Conservation (phyloP, 2,113 vertebrate species). For the Gymnocephalus cernua region DNA sequence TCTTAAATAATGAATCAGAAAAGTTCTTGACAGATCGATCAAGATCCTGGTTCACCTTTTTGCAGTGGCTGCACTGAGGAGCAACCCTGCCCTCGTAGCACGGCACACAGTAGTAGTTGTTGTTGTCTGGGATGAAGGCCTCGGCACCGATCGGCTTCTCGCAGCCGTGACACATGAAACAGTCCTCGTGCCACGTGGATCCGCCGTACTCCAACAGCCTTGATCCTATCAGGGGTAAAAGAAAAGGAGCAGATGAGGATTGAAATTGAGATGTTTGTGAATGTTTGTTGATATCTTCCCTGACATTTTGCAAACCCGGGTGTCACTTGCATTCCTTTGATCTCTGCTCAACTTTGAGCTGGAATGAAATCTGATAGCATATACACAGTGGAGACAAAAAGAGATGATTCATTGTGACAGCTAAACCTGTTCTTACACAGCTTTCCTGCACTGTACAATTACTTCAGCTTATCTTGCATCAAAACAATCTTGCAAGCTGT, state of each 20-base stretch:
- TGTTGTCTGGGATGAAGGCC: conserved; percentile 93
- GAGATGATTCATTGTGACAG: conserved; percentile 15
- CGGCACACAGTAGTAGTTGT: conserved; percentile 92
- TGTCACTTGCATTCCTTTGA: conserved; percentile 1
- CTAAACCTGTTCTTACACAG: conserved; percentile 31
- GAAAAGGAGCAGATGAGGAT: neutral
- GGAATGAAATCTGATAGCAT: conserved; percentile 8
- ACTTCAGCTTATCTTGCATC: conserved; percentile 22
- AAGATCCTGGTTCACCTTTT: conserved; percentile 85
- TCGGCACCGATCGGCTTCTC: conserved; percentile 92
- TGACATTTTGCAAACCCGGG: neutral
- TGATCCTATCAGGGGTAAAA: conserved; percentile 83
- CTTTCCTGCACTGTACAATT: neutral
- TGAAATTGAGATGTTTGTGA: neutral
- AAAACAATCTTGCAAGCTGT: conserved; percentile 17
- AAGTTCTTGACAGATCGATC: neutral
- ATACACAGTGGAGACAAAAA: neutral
- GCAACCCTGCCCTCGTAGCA: conserved; percentile 94
- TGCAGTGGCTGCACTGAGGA: conserved; percentile 94
- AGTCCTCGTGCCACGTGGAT: conserved; percentile 94
- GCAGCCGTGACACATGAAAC: conserved; percentile 93
- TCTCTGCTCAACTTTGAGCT: neutral
- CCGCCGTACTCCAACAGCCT: conserved; percentile 92
- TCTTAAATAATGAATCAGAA: neutral
- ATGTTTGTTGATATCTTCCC: neutral